Evolutionary conservation across 2,113 vertebrate genomes (phyloP), one percentile per base, ranked within the genome.

Genomic region (Colossoma macropomum): DNA sequence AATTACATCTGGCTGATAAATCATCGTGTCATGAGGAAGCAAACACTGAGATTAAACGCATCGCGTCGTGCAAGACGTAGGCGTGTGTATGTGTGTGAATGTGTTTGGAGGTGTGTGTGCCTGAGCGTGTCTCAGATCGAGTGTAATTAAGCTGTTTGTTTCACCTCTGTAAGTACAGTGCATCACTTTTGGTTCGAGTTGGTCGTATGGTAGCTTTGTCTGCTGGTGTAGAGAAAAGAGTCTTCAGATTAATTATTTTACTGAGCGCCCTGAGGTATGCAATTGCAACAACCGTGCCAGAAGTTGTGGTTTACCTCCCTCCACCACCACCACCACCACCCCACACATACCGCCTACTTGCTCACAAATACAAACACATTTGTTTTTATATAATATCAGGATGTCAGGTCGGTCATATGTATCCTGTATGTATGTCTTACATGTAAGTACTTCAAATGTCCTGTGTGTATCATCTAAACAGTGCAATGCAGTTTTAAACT

Each of bases 1-100:
- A 93, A 93, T 93, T 91, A 90, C 73, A 86, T 87, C 34, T 84
- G 88, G 89, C 77, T 92, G 91, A 93, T 85, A 87, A 88, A 89
- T 93, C 87, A 90, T 80, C 79, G 56, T 1, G 81, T 85, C 62
- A 83, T 85, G 77, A 86, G 87, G 84, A 89, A 89, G 91, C 92
- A 93, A 92, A 92, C 88, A 91, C 73, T 1, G 19, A 87, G 89
- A 90, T 90, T 91, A 90, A 91, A 90, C 90, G 82, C 85, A 89
- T 89, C 88, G 32, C 32, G 10, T 60, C 41, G 50, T 48, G 65
- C 34, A 56, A 75, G 32, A 60, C 77, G 4, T 50, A 34, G 28
- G 11, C 10, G 48, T 80, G 27, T 81, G 79, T 9, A 45, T 45
- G 7, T 65, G 62, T 79, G 75, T 81, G 76, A 85, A 83, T 87